phyloP scores from a whole-genome alignment of 2,888 invertebrate species.

The Clusia tigrina region DNA sequence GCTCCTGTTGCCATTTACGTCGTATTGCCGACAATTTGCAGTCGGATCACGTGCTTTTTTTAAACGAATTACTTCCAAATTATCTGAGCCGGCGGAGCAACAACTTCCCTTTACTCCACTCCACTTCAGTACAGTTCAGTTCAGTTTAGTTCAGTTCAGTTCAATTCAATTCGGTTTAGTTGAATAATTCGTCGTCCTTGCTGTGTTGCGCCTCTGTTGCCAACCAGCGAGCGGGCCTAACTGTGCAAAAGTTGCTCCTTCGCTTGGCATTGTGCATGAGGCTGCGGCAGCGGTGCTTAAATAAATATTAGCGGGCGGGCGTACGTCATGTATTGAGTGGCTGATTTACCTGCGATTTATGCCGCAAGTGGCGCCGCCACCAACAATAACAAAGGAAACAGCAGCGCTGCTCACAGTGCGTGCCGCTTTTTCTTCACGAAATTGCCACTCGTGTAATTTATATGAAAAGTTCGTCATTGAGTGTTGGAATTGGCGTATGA shows the following conservation, averaged over 20 bases:
- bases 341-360: background rate
- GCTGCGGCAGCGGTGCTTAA: background rate
- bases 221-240: no score
- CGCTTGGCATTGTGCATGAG: no score
- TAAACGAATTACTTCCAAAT: conserved; percentile 29
- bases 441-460: conserved; percentile 4
- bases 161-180: no score
- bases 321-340: conserved; percentile 4
- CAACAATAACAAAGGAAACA: background rate
- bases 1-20: background rate
- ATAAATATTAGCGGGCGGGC: background rate
- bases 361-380: background rate
- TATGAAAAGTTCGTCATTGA: background rate
- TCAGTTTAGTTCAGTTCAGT: background rate
- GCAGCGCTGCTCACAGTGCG: background rate
- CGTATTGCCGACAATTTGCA: conserved; percentile 18
- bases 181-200: no score
- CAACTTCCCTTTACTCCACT: background rate
- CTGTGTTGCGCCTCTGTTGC: no score
- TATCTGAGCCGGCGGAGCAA: conserved; percentile 12
- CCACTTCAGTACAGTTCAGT: background rate
- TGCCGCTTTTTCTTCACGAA: background rate
- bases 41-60: conserved; percentile 26
- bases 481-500: background rate
- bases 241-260: background rate